Percentiles rank a stretch among this genome's conserved stretches.
Evolutionary conservation across 2,888 invertebrate species (phyloP).

Genomic region (Diaprepes abbreviatus): DNA sequence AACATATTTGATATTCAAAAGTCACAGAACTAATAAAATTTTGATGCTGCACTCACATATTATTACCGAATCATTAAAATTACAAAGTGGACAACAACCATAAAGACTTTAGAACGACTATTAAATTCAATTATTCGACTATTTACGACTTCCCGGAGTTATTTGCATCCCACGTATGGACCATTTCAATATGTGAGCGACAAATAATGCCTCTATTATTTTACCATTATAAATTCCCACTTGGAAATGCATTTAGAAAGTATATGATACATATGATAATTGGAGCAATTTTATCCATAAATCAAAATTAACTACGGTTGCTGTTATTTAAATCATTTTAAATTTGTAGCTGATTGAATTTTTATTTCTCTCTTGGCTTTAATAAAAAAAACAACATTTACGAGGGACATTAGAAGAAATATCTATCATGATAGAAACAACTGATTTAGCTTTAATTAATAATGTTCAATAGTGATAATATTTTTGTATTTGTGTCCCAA

Average conservation of each 20-base stretch:
- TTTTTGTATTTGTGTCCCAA: too few relatives aligned
- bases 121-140: conserved; percentile 39
- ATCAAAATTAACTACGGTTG: conserved; percentile 3
- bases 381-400: too few relatives aligned
- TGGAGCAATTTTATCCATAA: neutral
- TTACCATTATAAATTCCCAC: neutral
- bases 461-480: too few relatives aligned
- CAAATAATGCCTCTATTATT: conserved; percentile 24
- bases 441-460: too few relatives aligned
- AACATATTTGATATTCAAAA: neutral
- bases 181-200: conserved; percentile 19
- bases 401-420: too few relatives aligned
- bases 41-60: conserved; percentile 4
- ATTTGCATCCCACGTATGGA: conserved; percentile 34
- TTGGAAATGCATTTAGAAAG: conserved; percentile 8
- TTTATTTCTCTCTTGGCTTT: neutral
- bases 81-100: conserved; percentile 25
- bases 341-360: neutral
- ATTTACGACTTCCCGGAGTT: conserved; percentile 36
- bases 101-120: conserved; percentile 17
- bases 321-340: neutral
- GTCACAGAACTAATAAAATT: conserved; percentile 12
- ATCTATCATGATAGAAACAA: too few relatives aligned
- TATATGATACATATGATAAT: conserved; percentile 3
- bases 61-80: conserved; percentile 5